These are phyloP conservation scores for Coturnix japonica DNA, from an alignment of 2,113 vertebrate genomes.

Conservation along the genomic window DNA sequence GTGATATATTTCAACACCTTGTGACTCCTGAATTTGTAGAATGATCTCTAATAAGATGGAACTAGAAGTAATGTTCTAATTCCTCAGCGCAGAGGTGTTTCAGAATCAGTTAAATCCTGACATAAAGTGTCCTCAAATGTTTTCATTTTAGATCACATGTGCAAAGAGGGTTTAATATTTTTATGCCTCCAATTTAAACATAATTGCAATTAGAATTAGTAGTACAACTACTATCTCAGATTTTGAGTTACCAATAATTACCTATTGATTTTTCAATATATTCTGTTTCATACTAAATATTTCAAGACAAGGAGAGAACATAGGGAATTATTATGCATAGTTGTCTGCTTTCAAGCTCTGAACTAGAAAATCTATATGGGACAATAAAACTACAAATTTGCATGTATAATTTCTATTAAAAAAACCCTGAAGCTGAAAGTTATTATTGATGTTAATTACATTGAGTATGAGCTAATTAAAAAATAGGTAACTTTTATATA, in stretches of 20 bases:
- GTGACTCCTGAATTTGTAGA: not conserved
- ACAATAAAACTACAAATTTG: not conserved
- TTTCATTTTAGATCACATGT: not conserved
- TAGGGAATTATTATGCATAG: not conserved
- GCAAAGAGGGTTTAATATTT: not conserved
- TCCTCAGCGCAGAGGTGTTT: not conserved
- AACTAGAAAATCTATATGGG: not conserved
- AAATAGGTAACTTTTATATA: not conserved
- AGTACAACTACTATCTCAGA: not conserved
- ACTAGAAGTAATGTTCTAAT: not conserved
- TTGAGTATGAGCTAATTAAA: not conserved
- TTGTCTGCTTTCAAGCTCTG: not conserved
- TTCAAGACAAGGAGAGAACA: not conserved
- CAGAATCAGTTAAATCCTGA: not conserved
- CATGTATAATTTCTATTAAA: not conserved
- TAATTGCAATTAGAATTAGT: not conserved
- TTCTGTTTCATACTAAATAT: not conserved
- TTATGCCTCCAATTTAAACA: not conserved
- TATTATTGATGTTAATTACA: not conserved
- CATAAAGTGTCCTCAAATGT: not conserved
- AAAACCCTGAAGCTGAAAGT: not conserved
- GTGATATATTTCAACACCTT: not conserved
- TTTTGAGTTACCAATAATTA: not conserved
- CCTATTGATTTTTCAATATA: not conserved
- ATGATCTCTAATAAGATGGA: not conserved